These are phyloP conservation scores for Connochaetes taurinus DNA, from an alignment of 2,113 vertebrate species.

Conservation along the genomic window DNA sequence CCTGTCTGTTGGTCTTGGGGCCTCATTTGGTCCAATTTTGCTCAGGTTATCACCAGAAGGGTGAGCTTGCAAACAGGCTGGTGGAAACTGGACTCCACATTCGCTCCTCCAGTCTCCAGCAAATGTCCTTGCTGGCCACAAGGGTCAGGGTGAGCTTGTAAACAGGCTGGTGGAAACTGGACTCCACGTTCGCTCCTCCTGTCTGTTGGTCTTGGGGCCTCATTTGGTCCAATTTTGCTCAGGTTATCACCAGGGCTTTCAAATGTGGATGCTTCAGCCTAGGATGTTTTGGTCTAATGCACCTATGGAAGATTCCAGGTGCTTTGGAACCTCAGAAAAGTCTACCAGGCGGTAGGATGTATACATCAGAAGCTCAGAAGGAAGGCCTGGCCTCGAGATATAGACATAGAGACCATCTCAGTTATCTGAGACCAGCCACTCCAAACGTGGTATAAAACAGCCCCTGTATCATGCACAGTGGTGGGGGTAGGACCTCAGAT, in stretches of 20 bases:
- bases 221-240: background rate
- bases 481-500: rapidly evolving
- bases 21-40: background rate
- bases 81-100: background rate
- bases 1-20: background rate
- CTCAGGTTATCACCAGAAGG: no score
- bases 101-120: background rate
- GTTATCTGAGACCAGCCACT: background rate
- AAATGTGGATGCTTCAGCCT: background rate
- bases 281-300: background rate
- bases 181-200: background rate
- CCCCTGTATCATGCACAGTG: rapidly evolving
- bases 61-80: background rate
- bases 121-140: background rate
- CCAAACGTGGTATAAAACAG: background rate
- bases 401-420: no score
- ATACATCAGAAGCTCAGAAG: background rate
- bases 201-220: background rate
- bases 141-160: background rate
- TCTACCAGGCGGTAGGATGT: background rate
- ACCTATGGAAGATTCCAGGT: background rate
- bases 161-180: background rate
- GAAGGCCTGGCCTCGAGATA: background rate
- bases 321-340: background rate
- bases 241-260: background rate